Evolutionary conservation across 2,797 vertebrate species (phyloP).

Genomic region (Podargus strigoides): DNA sequence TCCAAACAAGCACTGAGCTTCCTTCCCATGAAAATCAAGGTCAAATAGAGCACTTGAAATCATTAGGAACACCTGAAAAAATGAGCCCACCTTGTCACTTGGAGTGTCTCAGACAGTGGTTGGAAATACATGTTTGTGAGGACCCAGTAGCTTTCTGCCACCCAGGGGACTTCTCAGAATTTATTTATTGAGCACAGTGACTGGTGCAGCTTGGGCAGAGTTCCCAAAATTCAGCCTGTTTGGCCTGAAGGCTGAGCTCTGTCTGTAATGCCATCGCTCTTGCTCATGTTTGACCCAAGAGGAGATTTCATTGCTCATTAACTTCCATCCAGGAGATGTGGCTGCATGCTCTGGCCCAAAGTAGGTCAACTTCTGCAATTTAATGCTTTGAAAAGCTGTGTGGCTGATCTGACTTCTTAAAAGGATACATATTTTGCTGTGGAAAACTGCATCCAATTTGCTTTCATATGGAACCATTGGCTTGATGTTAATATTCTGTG

Average conservation of each 20-base stretch:
- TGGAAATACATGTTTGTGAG: not conserved
- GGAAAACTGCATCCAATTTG: not conserved
- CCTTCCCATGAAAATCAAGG: not conserved
- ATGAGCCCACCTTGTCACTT: not conserved
- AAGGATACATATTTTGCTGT: not conserved
- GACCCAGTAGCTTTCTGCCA: not conserved
- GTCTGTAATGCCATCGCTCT: not conserved
- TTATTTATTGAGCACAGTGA: not conserved
- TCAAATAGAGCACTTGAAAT: not conserved
- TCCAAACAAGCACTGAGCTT: not conserved
- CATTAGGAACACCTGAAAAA: not conserved
- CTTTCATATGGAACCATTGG: not conserved
- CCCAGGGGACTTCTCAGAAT: not conserved
- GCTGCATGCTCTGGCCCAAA: not conserved
- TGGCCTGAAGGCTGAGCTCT: not conserved
- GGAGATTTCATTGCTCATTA: not conserved
- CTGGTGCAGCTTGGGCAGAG: not conserved
- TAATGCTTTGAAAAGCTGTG: not conserved
- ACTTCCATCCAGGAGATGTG: not conserved
- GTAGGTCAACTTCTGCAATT: not conserved
- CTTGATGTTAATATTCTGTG: rapidly evolving
- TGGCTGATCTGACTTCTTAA: not conserved
- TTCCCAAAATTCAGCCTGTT: not conserved
- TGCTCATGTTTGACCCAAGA: not conserved
- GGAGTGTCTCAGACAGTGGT: not conserved